These are phyloP conservation scores for Xenops minutus DNA, from an alignment of 2,797 vertebrate genomes.

Conservation along the genomic window DNA sequence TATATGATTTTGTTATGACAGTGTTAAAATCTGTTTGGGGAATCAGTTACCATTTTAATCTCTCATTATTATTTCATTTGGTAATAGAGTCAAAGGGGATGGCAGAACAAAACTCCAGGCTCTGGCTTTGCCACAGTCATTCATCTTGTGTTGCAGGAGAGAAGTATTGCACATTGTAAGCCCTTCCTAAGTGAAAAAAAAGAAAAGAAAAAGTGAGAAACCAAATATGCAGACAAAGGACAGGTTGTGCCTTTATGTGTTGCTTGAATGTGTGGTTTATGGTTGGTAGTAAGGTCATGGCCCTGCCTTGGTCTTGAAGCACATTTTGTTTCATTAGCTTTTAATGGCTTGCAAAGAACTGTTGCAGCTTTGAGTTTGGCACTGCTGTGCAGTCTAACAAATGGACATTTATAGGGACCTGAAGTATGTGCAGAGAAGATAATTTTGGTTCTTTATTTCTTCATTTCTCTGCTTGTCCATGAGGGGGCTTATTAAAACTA, in stretches of 20 bases:
- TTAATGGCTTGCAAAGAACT: background rate
- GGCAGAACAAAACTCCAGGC: background rate
- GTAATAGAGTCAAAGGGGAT: background rate
- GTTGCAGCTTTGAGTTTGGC: background rate
- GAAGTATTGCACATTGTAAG: background rate
- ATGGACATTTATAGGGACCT: background rate
- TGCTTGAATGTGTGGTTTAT: background rate
- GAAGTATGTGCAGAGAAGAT: background rate
- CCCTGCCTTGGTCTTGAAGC: background rate
- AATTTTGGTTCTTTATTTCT: background rate
- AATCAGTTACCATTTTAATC: background rate
- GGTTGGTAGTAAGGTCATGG: rapidly evolving
- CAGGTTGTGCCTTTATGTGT: background rate
- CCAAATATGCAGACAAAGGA: background rate
- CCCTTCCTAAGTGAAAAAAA: background rate
- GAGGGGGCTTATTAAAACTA: background rate
- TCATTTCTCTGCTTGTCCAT: background rate
- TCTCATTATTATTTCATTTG: background rate
- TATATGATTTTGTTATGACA: background rate
- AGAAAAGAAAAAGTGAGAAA: background rate
- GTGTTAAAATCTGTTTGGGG: background rate
- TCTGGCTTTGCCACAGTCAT: background rate
- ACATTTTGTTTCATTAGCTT: background rate
- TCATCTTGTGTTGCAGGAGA: background rate
- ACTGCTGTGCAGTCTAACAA: background rate